Evolutionary conservation across 30 jellyfish, hydroid and myxozoan species (phyloP), one percentile per base, ranked within the genome.

Genomic region (Cassiopea andromeda): DNA sequence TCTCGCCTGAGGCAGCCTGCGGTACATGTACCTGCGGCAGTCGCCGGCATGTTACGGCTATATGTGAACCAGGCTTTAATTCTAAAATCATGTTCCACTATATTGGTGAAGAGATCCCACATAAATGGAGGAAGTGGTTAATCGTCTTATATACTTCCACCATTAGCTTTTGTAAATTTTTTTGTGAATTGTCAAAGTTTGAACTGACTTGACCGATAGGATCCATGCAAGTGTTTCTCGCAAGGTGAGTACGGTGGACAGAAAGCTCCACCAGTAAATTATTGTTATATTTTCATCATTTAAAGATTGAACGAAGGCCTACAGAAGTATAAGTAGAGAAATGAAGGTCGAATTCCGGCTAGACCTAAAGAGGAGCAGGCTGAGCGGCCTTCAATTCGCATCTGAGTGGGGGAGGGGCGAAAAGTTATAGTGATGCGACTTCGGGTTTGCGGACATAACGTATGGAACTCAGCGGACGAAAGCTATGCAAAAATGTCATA

Each of bases 291-390:
- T 1, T 27, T 38, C 82, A 47, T 67, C 85, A n/a, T 67, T 70
- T 85, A 70, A 75, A 12, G 91, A 68, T 68, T 72, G 83, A 43
- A 82, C 91, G 47, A 82, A 70, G 48, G 74, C 68, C 45, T 81
- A 81, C 85, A n/a, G 81, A 48, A 60, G 18, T 19, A 58, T 67
- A 44, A 81, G 64, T 27, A 68, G 44, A 84, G 45, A n/a, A 68
- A 54, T 14, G 38, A 47, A 68, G 0, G 49, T 60, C 81, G 64
- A 81, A 73, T 64, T 82, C 43, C 46, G 84, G 73, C 47, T 82
- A 73, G 91, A 82, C 73, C 48, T 82, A 10, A 82, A 84, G 15
- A 82, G 59, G 68, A 61, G 45, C 81, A 59, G 90, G 90, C 90
- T 50, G 18, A 43, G 81, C 74, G 19, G 68, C 15, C 90, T 59